Conservation (phyloP, 2,113 vertebrate genomes). For the Zosterops japonicus region DNA sequence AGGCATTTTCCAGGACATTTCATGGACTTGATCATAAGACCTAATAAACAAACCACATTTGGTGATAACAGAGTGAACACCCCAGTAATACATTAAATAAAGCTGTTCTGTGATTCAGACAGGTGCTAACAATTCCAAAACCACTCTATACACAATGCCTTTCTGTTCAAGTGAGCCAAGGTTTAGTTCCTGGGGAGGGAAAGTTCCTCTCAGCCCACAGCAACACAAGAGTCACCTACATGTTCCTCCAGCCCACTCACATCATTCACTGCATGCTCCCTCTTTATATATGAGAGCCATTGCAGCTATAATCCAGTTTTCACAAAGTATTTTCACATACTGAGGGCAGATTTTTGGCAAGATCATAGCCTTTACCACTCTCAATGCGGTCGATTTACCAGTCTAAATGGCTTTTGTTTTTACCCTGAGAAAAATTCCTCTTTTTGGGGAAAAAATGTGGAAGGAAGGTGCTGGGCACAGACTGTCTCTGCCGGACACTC, state of each 20-base stretch:
- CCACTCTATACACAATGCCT: rapidly evolving
- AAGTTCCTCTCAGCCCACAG: neutral
- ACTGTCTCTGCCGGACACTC: neutral
- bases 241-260: neutral
- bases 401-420: neutral
- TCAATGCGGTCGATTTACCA: neutral
- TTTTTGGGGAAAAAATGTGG: neutral
- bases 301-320: neutral
- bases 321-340: neutral
- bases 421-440: neutral
- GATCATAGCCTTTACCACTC: neutral
- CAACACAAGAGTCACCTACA: rapidly evolving
- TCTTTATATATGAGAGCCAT: neutral
- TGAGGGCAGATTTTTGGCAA: neutral
- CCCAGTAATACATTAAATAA: neutral
- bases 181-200: neutral
- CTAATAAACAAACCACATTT: neutral
- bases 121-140: neutral
- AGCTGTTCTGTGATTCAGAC: neutral
- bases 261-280: neutral
- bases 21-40: neutral
- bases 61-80: neutral
- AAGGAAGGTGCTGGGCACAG: neutral
- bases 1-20: neutral
- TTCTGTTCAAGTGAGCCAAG: neutral